These are phyloP conservation scores for Sycophaga agraensis DNA, from an alignment of 1,140 invertebrate species.

Conservation along the genomic window DNA sequence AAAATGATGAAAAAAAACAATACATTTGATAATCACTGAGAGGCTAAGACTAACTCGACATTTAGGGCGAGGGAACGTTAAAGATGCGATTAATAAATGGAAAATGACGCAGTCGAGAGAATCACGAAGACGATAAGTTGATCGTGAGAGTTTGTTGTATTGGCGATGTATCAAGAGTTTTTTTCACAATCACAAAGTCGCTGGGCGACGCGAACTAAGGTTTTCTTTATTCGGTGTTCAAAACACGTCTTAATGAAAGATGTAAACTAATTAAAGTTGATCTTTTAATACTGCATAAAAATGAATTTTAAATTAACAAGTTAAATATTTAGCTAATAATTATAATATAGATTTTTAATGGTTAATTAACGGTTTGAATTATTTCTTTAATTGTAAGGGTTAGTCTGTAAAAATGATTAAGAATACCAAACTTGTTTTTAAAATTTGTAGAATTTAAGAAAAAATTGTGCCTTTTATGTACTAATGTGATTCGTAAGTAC, in stretches of 20 bases:
- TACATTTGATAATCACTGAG: slow-evolving; percentile 61
- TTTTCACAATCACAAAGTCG: neutral
- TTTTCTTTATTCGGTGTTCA: slow-evolving; percentile 16
- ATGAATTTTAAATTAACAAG: too few species aligned
- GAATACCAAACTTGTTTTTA: slow-evolving; percentile 11
- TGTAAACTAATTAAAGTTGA: too few species aligned
- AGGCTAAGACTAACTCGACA: slow-evolving; percentile 60
- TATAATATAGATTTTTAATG: too few species aligned
- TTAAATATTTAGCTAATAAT: too few species aligned
- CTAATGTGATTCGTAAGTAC: too few species aligned
- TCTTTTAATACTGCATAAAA: too few species aligned
- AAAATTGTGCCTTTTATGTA: slow-evolving; percentile 30
- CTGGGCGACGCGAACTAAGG: slow-evolving; percentile 8
- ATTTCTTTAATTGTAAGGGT: neutral
- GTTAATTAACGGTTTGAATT: too few species aligned
- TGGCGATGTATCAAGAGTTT: slow-evolving; percentile 8
- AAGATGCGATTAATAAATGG: slow-evolving; percentile 5
- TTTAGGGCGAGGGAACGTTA: slow-evolving; percentile 34
- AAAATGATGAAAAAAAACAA: slow-evolving; percentile 40
- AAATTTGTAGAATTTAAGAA: slow-evolving; percentile 21
- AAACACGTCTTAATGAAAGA: too few species aligned
- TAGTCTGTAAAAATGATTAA: too few species aligned
- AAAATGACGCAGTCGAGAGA: neutral
- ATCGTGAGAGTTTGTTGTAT: slow-evolving; percentile 4
- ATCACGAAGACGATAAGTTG: neutral